phyloP scores from a whole-genome alignment of 2,888 invertebrate species.

The Drosophila koepferae region DNA sequence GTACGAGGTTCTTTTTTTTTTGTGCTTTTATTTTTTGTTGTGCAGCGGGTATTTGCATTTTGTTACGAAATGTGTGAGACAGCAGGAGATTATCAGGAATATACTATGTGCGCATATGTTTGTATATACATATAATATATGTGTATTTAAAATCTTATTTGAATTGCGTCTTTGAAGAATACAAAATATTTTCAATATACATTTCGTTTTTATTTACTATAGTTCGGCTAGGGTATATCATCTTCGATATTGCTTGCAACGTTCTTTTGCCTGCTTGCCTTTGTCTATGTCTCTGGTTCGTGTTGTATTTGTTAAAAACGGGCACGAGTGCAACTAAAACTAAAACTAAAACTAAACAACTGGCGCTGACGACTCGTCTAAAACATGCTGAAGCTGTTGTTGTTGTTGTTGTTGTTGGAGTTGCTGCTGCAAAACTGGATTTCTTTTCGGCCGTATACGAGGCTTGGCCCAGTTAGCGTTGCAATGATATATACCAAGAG shows the following conservation, averaged over 20 bases:
- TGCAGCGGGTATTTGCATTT: not conserved
- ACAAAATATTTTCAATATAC: not conserved
- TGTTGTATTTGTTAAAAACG: constrained; percentile 66
- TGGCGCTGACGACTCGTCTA: constrained; percentile 39
- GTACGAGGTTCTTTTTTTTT: not conserved
- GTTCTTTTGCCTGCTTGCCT: constrained; percentile 18
- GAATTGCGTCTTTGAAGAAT: not conserved
- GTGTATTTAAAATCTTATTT: not conserved
- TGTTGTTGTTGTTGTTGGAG: constrained; percentile 25
- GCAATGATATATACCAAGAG: constrained; percentile 35
- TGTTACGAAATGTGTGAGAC: not conserved
- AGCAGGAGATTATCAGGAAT: not conserved
- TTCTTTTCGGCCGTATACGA: constrained; percentile 67
- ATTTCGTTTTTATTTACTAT: not conserved
- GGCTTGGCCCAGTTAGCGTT: constrained; percentile 75
- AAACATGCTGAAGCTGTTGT: constrained; percentile 37
- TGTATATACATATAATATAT: not conserved
- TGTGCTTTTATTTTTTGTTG: not conserved
- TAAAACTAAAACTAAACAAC: constrained; percentile 56
- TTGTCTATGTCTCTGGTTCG: constrained; percentile 16
- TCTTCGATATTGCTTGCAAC: constrained; percentile 3
- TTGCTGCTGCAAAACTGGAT: constrained; percentile 66
- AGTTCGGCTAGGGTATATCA: constrained; percentile 17
- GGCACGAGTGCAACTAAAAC: constrained; percentile 59
- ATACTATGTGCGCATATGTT: not conserved